Evolutionary conservation across 2,113 vertebrate genomes (phyloP), one percentile per base, ranked within the genome.

Genomic region (Albula goreensis): DNA sequence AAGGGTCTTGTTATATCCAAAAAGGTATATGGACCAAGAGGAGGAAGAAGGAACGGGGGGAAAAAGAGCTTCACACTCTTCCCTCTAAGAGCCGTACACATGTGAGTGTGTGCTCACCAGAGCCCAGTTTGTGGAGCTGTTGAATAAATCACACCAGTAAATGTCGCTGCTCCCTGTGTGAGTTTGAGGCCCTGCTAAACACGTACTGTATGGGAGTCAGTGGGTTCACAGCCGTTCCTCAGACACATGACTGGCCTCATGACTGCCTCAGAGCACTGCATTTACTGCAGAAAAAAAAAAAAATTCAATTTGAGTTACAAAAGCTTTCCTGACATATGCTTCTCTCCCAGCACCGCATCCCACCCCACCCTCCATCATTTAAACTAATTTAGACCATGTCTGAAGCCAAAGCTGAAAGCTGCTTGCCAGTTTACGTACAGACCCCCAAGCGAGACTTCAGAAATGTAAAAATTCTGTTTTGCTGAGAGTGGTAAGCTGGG

Each of bases 211-310:
- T 17, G 17, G 56, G 78, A 85, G 84, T 80, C 84, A 85, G 84
- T 78, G 84, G 56, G 78, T 85, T 85, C 84, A 85, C 79, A 85
- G 84, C 84, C 60, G 80, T 85, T 66, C 60, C 78, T 81, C 84
- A 85, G 50, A 85, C 48, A 66, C 22, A 85, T 80, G 84, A 85
- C 84, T 49, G 50, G 78, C 31, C 78, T 80, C 49, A 66, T 80
- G 84, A 66, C 53, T 81, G 48, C 57, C 84, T 63, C 53, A 51
- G 52, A 49, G 56, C 5, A 22, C 78, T 57, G 84, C 56, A 78
- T 63, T 56, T 66, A 80, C 84, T 85, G 78, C 52, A 53, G 60
- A 80, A 80, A 41, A 41, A 41, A 41, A 41, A 41, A 41, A 41
- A 63, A 56, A 81, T 81, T 81, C 41, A 63, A 13, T 53, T 81